These are phyloP conservation scores for Virgularia gustaviana DNA, from an alignment of 92 coral and sea anemone genomes.

Conservation along the genomic window DNA sequence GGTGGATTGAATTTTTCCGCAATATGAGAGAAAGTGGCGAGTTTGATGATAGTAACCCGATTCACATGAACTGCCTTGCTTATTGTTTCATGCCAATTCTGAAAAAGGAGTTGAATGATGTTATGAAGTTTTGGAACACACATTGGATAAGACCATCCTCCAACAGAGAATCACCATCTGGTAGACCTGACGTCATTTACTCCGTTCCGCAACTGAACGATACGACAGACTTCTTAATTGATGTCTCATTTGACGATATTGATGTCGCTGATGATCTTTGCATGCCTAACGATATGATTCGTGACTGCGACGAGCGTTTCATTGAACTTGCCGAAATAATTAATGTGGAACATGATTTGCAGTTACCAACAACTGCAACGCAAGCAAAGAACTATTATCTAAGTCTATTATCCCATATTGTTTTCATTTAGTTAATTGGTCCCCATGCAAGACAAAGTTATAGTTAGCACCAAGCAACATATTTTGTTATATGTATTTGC, in stretches of 20 bases:
- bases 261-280: conserved; percentile 43
- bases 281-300: conserved; percentile 8
- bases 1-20: conserved; percentile 16
- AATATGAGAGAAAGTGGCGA: conserved; percentile 35
- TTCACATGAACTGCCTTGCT: conserved; percentile 30
- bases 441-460: too few species aligned
- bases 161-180: conserved; percentile 48
- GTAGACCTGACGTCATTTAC: conserved; percentile 52
- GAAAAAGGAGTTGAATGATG: conserved; percentile 28
- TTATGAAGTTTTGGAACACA: conserved; percentile 42
- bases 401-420: conserved; percentile 14
- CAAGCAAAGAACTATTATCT: conserved; percentile 19
- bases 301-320: conserved; percentile 27
- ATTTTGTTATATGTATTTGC: too few species aligned
- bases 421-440: conserved; percentile 2
- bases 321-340: conserved; percentile 33
- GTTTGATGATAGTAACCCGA: conserved; percentile 30
- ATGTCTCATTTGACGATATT: conserved; percentile 55
- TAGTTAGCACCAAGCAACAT: too few species aligned
- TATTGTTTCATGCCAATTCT: conserved; percentile 42
- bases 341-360: conserved; percentile 26
- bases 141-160: conserved; percentile 50
- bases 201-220: conserved; percentile 50
- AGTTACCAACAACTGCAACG: conserved; percentile 15
- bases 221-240: conserved; percentile 52